A percentile compares a stretch with the other conserved stretches of the same genome.
phyloP scores from a whole-genome alignment of 2,113 vertebrate genomes.

The Tauraco erythrolophus region DNA sequence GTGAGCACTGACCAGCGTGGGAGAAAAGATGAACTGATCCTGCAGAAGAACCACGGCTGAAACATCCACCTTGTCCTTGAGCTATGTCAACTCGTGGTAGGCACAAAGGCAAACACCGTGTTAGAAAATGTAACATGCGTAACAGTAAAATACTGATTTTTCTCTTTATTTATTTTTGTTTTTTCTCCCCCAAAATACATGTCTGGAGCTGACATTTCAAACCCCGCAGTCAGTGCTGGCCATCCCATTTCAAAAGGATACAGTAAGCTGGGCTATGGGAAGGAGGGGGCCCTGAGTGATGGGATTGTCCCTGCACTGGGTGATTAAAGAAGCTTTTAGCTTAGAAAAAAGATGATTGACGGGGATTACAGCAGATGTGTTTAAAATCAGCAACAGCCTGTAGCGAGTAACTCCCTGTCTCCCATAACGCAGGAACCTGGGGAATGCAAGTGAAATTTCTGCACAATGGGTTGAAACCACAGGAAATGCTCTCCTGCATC shows the following conservation, averaged over 20 bases:
- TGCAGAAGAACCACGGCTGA: background rate
- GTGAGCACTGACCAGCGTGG: fast-evolving
- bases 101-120: background rate
- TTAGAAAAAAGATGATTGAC: background rate
- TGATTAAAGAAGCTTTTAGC: background rate
- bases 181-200: too few relatives aligned
- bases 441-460: background rate
- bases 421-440: fast-evolving
- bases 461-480: background rate
- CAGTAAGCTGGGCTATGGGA: background rate
- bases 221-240: background rate
- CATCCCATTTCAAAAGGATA: fast-evolving
- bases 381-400: background rate
- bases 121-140: background rate
- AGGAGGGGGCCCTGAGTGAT: background rate
- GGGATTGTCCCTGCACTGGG: background rate
- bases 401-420: background rate
- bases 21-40: too few relatives aligned
- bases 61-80: background rate
- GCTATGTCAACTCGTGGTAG: background rate
- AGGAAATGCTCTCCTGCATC: fast-evolving
- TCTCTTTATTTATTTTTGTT: too few relatives aligned
- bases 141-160: background rate
- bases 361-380: conserved; percentile 8
- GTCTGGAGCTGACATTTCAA: background rate